Conservation (phyloP, 2,113 vertebrate species). For the Sceloporus tristichus region DNA sequence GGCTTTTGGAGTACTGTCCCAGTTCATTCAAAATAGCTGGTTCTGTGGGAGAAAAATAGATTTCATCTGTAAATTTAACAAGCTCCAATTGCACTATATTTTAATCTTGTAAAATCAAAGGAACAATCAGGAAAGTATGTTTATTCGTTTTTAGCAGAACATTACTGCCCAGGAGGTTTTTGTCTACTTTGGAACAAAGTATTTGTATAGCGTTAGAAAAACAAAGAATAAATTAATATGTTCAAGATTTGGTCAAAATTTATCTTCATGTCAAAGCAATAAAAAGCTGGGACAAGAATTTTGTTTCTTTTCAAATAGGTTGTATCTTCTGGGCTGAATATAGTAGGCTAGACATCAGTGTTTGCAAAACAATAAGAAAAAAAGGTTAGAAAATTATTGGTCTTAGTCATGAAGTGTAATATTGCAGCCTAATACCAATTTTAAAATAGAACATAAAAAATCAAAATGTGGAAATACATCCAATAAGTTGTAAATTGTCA, state of each 20-base stretch:
- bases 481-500: slow-evolving; percentile 20
- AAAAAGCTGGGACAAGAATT: background rate
- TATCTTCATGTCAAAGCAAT: background rate
- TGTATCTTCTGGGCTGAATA: background rate
- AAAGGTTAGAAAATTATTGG: background rate
- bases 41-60: background rate
- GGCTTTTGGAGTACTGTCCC: background rate
- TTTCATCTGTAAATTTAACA: slow-evolving; percentile 4
- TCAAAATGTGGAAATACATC: slow-evolving; percentile 17
- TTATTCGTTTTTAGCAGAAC: background rate
- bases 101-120: background rate
- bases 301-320: background rate
- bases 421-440: background rate
- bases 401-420: background rate
- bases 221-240: background rate
- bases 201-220: background rate
- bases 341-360: background rate
- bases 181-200: background rate
- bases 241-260: background rate
- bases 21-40: background rate
- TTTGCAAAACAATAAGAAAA: background rate
- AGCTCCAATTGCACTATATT: background rate
- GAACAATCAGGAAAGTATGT: background rate
- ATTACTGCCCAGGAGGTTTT: background rate
- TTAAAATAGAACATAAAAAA: slow-evolving; percentile 4